Evolutionary conservation across 2,797 vertebrate species (phyloP), one percentile per base, ranked within the genome.

Genomic region (Pseudochromis fuscus): DNA sequence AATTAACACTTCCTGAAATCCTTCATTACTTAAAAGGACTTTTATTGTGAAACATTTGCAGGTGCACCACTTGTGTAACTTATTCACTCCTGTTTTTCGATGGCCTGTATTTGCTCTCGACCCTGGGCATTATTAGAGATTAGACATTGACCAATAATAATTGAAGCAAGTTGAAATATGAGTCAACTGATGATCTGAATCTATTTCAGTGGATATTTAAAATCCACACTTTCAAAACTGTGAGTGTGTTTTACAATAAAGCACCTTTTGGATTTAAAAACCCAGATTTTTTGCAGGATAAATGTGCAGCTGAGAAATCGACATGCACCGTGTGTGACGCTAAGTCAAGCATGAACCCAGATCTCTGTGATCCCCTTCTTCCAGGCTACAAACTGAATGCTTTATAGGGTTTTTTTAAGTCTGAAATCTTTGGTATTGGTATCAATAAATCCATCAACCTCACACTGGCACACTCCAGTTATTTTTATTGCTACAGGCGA

Each of bases 281-380:
- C 11, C 11, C 23, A 23, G 23, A 25, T 24, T 66, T 77, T 62
- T 50, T 25, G 13, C 12, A 5, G 30, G 50, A 57, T 65, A 3
- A 67, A 70, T 52, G 28, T 23, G 60, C 33, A 40, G 57, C 66
- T 53, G 51, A 55, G 66, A 51, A 51, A 56, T 65, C 28, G 49
- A 46, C 31, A 53, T 55, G 23, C 56, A 27, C 31, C 11, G 64
- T 61, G 57, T 3, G 2, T 53, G 64, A 65, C 11, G 3, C 50
- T 46, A 48, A 75, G 67, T 65, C 40, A 71, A 73, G 65, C 75
- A 40, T 79, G 65, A 73, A 70, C 49, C 15, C 10, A 69, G 38
- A 81, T 69, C 79, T 60, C 56, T 71, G 40, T 66, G 65, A 80
- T 77, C 67, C 65, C 31, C 25, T 42, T 25, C 31, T 38, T 50